Evolutionary conservation across 1,140 invertebrate genomes (phyloP), one percentile per base, ranked within the genome.

Genomic region (Steinernema feltiae): DNA sequence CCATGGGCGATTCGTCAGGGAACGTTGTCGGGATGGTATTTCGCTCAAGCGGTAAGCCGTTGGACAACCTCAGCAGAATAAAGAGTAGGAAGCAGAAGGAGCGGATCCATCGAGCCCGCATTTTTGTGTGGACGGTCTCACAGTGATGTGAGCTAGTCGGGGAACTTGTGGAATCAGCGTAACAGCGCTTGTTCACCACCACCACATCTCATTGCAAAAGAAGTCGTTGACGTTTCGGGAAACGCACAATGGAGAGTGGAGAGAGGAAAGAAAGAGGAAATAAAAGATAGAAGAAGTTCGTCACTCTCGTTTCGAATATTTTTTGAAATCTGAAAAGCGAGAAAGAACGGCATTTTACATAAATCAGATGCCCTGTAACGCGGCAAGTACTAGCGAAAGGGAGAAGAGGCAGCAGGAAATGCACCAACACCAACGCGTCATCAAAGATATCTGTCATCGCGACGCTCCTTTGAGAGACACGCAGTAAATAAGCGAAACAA

Each of bases 401-500:
- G 53, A 63, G 53, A 27, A 63, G 53, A 27, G 24, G 53, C 53
- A 63, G 53, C 53, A 63, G 53, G 53, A 63, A 63, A 63, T 63
- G 53, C 53, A 63, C 53, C 53, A 63, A 63, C 24, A 63, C 53
- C 53, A 63, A 63, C 53, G 53, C 53, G 53, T 63, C 53, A 63
- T 63, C 53, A 21, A 63, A 63, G 53, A 63, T 63, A 63, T 63
- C 53, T 63, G 53, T 63, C 53, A 63, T 63, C 53, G 53, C 53
- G 53, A 63, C 53, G 53, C 53, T 63, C 53, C 53, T 63, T 63
- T 63, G 53, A 63, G 53, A 63, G 53, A 63, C 53, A 63, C 53
- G 53, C 53, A 63, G 53, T 63, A 63, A 63, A 63, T 63, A 63
- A 63, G 53, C 53, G 53, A 63, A 63, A 63, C 53, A 63, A 63